phyloP scores from a whole-genome alignment of 2,113 vertebrate genomes.

The Clarias magur region DNA sequence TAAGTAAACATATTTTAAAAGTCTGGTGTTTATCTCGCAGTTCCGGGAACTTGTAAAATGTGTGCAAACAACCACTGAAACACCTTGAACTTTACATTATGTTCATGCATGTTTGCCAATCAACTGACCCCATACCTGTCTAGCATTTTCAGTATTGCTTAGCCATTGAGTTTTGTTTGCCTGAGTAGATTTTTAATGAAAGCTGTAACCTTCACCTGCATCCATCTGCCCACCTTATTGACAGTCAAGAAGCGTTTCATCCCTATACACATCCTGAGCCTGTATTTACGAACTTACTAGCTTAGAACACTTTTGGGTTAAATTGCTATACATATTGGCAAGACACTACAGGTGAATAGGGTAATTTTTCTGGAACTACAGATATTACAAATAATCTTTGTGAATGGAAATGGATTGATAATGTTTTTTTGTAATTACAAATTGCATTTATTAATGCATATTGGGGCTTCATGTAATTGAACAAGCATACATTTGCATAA shows the following conservation, averaged over 20 bases:
- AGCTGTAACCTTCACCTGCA: not conserved
- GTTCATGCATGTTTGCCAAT: not conserved
- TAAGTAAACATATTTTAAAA: not conserved
- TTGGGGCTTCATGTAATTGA: not conserved
- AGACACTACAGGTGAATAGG: not conserved
- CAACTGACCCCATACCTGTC: not conserved
- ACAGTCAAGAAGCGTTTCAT: not conserved
- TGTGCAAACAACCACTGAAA: not conserved
- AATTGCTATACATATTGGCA: not conserved
- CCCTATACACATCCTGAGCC: not conserved
- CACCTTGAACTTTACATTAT: not conserved
- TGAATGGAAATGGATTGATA: not conserved
- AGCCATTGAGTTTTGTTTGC: not conserved
- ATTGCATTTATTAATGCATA: not conserved
- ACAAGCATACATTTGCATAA: not conserved
- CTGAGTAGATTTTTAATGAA: not conserved
- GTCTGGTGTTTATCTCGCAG: not conserved
- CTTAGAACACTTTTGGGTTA: not conserved
- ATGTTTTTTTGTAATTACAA: not conserved
- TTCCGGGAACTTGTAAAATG: not conserved
- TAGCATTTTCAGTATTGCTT: not conserved
- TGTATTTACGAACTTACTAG: not conserved
- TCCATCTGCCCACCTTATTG: not conserved
- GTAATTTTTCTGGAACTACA: not conserved
- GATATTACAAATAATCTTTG: not conserved